phyloP scores from a whole-genome alignment of 2,113 vertebrate species.

The Pyrgilauda ruficollis region DNA sequence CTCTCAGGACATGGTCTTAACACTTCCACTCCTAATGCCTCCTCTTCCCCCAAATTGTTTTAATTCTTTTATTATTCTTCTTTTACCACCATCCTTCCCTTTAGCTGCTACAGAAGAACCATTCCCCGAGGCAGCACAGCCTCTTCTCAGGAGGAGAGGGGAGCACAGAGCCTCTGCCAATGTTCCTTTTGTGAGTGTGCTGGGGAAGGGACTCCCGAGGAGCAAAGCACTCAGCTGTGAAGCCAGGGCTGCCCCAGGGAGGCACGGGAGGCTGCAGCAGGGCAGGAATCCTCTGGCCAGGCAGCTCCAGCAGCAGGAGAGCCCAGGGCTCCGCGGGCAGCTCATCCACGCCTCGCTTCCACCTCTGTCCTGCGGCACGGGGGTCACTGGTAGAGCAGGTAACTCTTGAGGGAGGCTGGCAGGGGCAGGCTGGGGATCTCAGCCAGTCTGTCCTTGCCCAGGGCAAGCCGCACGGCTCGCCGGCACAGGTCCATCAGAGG shows the following conservation, averaged over 20 bases:
- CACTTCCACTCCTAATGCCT: not conserved
- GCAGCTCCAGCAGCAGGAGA: conserved; percentile 14
- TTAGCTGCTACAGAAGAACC: not conserved
- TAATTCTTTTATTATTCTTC: not conserved
- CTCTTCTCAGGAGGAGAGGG: not conserved
- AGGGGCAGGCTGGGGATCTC: conserved; percentile 91
- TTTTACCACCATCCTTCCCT: not conserved
- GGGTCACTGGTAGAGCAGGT: conserved; percentile 96
- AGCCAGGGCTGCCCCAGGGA: not conserved
- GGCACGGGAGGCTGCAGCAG: not conserved
- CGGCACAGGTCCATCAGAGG: conserved; percentile 97
- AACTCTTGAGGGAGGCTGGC: conserved; percentile 94
- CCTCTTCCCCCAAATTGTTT: not conserved
- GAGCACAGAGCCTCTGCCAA: not conserved
- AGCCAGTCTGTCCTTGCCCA: conserved; percentile 89
- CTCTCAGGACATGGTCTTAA: not conserved
- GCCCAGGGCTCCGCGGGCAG: conserved; percentile 27
- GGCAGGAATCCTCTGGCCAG: not conserved
- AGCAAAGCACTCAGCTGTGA: not conserved
- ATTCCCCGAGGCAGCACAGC: not conserved
- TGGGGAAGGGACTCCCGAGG: not conserved
- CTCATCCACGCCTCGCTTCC: not conserved
- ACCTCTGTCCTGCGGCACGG: not conserved
- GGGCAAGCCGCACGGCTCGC: conserved; percentile 88
- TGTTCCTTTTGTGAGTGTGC: not conserved